Conservation (phyloP, 2,113 vertebrate genomes). For the Cavia aperea region DNA sequence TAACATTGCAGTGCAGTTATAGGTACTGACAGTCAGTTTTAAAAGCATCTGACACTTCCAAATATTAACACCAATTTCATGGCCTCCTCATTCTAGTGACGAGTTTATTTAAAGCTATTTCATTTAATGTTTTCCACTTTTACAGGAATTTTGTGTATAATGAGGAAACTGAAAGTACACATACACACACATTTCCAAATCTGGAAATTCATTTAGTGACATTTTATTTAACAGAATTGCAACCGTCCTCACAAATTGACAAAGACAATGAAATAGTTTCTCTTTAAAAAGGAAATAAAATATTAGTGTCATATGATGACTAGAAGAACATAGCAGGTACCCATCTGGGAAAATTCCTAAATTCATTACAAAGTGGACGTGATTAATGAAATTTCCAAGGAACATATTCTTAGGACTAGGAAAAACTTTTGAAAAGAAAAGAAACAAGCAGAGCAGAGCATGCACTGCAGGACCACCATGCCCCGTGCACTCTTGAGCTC, state of each 20-base stretch:
- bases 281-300: constrained; percentile 59
- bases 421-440: constrained; percentile 55
- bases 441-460: constrained; percentile 44
- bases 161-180: constrained; percentile 52
- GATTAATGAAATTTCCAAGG: constrained; percentile 53
- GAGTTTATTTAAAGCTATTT: constrained; percentile 4
- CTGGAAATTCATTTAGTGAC: constrained; percentile 70
- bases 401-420: constrained; percentile 35
- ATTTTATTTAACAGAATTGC: constrained; percentile 72
- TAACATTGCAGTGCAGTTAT: neutral
- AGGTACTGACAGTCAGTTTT: neutral
- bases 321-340: constrained; percentile 62
- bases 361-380: constrained; percentile 46
- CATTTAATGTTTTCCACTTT: neutral
- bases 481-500: constrained; percentile 33
- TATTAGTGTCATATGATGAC: constrained; percentile 42
- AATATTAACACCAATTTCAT: neutral
- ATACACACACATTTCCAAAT: constrained; percentile 63
- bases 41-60: neutral
- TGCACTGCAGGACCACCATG: neutral
- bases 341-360: constrained; percentile 58
- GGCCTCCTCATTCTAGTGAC: neutral
- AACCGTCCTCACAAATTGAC: constrained; percentile 65
- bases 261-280: constrained; percentile 55
- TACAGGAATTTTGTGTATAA: neutral